Conservation (phyloP, 35 echinoderm and acorn worm species). For the Holothuria glaberrima region DNA sequence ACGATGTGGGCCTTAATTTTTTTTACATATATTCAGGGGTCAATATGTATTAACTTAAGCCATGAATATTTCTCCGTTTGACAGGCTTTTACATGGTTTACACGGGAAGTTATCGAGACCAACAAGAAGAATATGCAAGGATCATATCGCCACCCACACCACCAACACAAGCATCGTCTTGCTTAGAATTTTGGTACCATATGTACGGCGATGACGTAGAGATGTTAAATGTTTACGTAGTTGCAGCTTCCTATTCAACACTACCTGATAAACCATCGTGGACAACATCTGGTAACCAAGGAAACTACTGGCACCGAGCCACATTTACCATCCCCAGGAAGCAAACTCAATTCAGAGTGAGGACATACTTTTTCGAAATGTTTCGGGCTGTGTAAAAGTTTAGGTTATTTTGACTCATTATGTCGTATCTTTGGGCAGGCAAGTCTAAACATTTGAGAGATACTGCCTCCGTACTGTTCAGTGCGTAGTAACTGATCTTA, state of each 20-base stretch:
- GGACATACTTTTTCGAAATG: neutral
- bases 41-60: too few species aligned
- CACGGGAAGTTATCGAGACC: neutral
- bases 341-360: neutral
- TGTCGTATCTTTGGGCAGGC: too few species aligned
- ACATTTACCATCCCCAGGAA: slow-evolving; percentile 4
- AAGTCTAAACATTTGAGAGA: too few species aligned
- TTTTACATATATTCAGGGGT: too few species aligned
- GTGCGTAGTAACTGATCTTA: too few species aligned
- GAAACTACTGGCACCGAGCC: slow-evolving; percentile 72
- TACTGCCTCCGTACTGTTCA: too few species aligned
- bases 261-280: slow-evolving; percentile 51
- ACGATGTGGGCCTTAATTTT: too few species aligned
- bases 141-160: slow-evolving; percentile 38
- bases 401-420: too few species aligned
- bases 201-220: slow-evolving; percentile 78
- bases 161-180: slow-evolving; percentile 41
- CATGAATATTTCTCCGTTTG: neutral
- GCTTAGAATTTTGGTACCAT: slow-evolving; percentile 78
- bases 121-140: slow-evolving; percentile 5
- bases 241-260: neutral
- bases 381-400: too few species aligned
- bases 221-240: slow-evolving; percentile 72
- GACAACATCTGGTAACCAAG: slow-evolving; percentile 51
- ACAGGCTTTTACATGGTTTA: slow-evolving; percentile 74